A percentile compares a stretch with the other conserved stretches of the same genome.
phyloP scores from a whole-genome alignment of 2,113 vertebrate species.

The Dicerorhinus sumatrensis region DNA sequence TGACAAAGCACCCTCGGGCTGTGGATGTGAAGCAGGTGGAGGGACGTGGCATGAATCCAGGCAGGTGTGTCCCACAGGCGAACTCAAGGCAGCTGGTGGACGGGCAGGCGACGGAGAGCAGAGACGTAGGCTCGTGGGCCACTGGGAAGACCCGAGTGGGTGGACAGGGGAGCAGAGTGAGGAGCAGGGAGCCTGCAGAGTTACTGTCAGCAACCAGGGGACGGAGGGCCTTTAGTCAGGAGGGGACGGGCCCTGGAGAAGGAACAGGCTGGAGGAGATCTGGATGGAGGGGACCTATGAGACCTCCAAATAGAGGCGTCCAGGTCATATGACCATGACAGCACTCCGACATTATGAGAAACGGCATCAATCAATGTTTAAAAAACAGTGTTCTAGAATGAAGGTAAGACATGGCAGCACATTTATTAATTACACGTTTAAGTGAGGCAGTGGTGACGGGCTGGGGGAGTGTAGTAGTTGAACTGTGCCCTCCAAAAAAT shows the following conservation, averaged over 20 bases:
- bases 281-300: not conserved
- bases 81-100: not conserved
- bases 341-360: not conserved
- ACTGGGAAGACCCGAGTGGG: not conserved
- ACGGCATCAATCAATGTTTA: not conserved
- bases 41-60: not conserved
- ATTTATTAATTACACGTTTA: not conserved
- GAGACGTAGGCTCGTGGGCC: not conserved
- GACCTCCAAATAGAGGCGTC: not conserved
- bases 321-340: not conserved
- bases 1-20: not conserved
- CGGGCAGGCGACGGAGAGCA: not conserved
- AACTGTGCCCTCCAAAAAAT: not conserved
- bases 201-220: not conserved
- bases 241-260: not conserved
- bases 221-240: not conserved
- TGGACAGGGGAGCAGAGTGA: rapidly evolving
- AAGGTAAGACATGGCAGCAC: not conserved
- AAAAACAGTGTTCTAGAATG: not conserved
- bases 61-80: not conserved
- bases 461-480: not conserved
- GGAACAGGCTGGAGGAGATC: not conserved
- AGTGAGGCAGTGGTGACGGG: not conserved
- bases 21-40: not conserved
- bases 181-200: not conserved